phyloP scores from a whole-genome alignment of 2,113 vertebrate genomes.

The Herpetotheres cachinnans region DNA sequence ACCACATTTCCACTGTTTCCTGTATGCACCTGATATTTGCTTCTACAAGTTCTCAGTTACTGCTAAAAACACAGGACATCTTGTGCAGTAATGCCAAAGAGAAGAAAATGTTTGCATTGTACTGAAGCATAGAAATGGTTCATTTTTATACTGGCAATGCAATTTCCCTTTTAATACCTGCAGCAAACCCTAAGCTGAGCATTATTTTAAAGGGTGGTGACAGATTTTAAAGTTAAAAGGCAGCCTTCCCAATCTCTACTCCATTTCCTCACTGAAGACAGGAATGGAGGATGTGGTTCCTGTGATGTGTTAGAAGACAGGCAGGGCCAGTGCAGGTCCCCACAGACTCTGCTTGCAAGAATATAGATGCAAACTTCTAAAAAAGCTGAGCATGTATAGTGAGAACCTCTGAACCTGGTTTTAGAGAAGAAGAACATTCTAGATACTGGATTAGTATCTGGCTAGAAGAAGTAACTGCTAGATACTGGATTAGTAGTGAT shows the following conservation, averaged over 20 bases:
- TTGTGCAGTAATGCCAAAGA: not conserved
- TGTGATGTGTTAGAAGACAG: not conserved
- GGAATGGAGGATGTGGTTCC: not conserved
- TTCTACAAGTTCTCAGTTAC: not conserved
- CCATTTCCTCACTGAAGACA: not conserved
- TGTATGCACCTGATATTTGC: not conserved
- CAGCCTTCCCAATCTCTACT: not conserved
- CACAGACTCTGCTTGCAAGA: not conserved
- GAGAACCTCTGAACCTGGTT: not conserved
- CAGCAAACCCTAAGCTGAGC: not conserved
- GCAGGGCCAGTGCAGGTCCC: not conserved
- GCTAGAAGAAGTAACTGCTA: not conserved
- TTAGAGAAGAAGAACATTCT: not conserved
- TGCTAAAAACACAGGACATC: not conserved
- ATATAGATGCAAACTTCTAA: not conserved
- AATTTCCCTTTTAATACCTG: not conserved
- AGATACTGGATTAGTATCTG: not conserved
- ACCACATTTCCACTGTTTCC: conserved; percentile 4
- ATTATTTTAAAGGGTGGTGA: not conserved
- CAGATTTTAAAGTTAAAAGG: not conserved
- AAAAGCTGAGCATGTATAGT: not conserved
- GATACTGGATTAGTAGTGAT: not conserved
- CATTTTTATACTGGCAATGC: not conserved
- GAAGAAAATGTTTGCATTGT: not conserved
- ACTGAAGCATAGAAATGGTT: not conserved